Percentiles rank a stretch among this genome's conserved stretches.
Conservation (phyloP, 1,140 invertebrate genomes). For the Hetaerina americana region DNA sequence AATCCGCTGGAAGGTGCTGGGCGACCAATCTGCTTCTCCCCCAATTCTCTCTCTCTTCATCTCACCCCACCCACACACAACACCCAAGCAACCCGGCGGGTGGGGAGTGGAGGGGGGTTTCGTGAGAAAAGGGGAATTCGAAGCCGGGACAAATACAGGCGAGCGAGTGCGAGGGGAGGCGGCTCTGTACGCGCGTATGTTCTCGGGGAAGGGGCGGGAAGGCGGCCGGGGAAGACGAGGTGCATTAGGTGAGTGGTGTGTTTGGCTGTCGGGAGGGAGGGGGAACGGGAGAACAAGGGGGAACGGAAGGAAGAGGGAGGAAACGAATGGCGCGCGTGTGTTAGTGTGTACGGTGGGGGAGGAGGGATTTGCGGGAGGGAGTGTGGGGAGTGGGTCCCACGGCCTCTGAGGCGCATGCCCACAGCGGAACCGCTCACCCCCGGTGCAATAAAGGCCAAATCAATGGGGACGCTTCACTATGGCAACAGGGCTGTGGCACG, state of each 20-base stretch:
- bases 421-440: background rate
- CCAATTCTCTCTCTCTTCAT: no score
- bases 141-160: no score
- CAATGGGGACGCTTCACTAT: background rate
- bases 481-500: background rate
- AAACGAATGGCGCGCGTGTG: background rate
- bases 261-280: no score
- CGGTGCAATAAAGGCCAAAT: background rate
- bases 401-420: background rate
- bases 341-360: background rate
- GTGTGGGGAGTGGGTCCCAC: background rate
- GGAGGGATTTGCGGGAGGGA: background rate
- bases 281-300: background rate
- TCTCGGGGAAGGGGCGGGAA: background rate
- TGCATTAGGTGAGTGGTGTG: no score
- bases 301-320: background rate
- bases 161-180: no score
- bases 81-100: no score
- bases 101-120: no score
- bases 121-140: no score
- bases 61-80: no score
- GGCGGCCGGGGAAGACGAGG: background rate
- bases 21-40: no score
- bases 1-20: no score
- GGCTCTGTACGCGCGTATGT: no score